Conservation (phyloP, 2,797 vertebrate genomes). For the Myripristis murdjan region DNA sequence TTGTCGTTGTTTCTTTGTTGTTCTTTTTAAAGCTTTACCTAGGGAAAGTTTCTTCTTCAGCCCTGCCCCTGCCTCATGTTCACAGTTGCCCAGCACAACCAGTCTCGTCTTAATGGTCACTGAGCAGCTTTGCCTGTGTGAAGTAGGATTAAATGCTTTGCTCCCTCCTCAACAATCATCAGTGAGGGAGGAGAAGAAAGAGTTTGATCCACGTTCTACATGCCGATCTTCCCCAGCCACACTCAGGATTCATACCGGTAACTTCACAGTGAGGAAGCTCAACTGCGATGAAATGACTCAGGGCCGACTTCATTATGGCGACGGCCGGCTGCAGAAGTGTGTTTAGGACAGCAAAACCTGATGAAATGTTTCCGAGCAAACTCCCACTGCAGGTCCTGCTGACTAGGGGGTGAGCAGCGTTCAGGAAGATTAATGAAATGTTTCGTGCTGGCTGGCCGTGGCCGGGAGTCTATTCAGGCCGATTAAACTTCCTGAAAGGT, state of each 20-base stretch:
- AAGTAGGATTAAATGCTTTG: too few species aligned
- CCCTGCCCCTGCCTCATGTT: too few species aligned
- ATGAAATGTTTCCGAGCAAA: background rate
- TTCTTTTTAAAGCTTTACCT: too few species aligned
- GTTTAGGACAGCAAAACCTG: slow-evolving; percentile 6
- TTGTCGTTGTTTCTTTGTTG: too few species aligned
- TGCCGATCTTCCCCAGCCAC: background rate
- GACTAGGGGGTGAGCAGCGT: background rate
- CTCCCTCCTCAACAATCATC: too few species aligned
- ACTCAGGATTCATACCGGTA: too few species aligned
- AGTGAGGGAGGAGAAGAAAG: background rate
- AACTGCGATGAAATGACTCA: slow-evolving; percentile 22
- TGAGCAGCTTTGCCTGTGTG: slow-evolving; percentile 3
- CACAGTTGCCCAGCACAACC: too few species aligned
- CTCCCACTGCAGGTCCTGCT: background rate
- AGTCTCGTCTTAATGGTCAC: background rate
- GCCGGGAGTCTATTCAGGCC: background rate
- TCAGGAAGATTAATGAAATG: slow-evolving; percentile 38
- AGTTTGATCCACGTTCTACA: background rate
- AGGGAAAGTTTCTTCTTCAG: too few species aligned
- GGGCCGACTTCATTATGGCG: slow-evolving; percentile 25
- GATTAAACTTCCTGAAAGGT: background rate
- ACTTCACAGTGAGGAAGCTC: background rate
- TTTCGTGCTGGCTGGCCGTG: background rate
- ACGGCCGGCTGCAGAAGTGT: background rate